These are phyloP conservation scores for Takifugu rubripes DNA, from an alignment of 2,797 vertebrate species.

Conservation along the genomic window DNA sequence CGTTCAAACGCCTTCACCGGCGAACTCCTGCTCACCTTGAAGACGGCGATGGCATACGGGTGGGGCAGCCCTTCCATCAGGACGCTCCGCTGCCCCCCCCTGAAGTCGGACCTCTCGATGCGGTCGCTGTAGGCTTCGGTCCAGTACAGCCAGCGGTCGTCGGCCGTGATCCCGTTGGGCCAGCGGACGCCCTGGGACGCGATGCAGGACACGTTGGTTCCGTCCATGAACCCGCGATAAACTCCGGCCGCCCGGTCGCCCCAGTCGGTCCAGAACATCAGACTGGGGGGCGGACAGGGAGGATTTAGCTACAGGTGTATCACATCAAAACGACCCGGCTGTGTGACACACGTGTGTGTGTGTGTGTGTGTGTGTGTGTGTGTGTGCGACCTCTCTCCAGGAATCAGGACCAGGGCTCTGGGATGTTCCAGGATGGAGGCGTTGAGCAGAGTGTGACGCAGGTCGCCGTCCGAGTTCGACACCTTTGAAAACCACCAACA, in stretches of 20 bases:
- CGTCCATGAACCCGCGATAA: constrained; percentile 92
- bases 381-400: constrained; percentile 81
- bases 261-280: constrained; percentile 99
- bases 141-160: constrained; percentile 95
- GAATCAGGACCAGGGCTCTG: constrained; percentile 85
- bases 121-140: constrained; percentile 95
- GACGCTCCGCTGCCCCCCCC: constrained; percentile 82
- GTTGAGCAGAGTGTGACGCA: constrained; percentile 88
- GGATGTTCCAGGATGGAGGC: constrained; percentile 89
- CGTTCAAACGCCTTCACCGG: too few relatives aligned
- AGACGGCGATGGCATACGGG: constrained; percentile 95
- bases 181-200: constrained; percentile 90
- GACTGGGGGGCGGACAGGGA: constrained; percentile 57
- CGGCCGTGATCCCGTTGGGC: constrained; percentile 94
- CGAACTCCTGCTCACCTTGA: constrained; percentile 78
- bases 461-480: constrained; percentile 89
- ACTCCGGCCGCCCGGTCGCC: constrained; percentile 87
- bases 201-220: constrained; percentile 78
- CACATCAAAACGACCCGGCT: too few relatives aligned
- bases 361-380: neutral
- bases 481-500: constrained; percentile 75
- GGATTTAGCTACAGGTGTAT: neutral
- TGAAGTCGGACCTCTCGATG: constrained; percentile 88
- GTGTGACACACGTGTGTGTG: neutral
- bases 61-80: constrained; percentile 92